Evolutionary conservation across 2,888 invertebrate species (phyloP), one percentile per base, ranked within the genome.

Genomic region (Cylindroiulus punctatus): DNA sequence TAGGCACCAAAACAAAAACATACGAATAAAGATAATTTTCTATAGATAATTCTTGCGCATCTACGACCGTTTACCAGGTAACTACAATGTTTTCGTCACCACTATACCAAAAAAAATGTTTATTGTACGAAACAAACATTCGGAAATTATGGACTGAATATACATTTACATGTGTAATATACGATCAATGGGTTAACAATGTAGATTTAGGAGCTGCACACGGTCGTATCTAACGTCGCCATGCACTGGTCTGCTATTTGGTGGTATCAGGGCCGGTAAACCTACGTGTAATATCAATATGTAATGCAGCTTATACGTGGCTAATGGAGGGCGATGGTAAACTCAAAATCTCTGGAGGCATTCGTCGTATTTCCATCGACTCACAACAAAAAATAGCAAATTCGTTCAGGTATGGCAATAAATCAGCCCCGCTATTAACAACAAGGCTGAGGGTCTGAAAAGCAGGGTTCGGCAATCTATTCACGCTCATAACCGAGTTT

Each of bases 371-470:
- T 52, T 52, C 52, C 12, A 52, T 52, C 65, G 26, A 65, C 65
- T 65, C 5, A 19, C 12, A 65, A 65, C 22, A 26, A 65, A 44
- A 65, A 65, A 65, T 26, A 12, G 65, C 65, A 65, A 26, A 65
- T 65, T 65, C 65, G 65, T 65, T 65, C 65, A 65, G 65, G 65
- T 65, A 65, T 65, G 65, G 65, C 26, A 26, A 65, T 65, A 65
- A 65, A 65, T 65, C 65, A 65, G 65, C 22, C 10, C 26, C 65
- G 10, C 10, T 65, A 65, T 65, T 65, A 65, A 57, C 57, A 57
- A n/a, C 19, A 5, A n/a, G n/a, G 65, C 26, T 65, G 26, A 12
- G 65, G 26, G 22, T 4, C 12, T 22, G 65, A 26, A 65, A 65
- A 26, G n/a, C 52, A 10, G n/a, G 0, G 52, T n/a, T n/a, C 52